A percentile compares a stretch with the other conserved stretches of the same genome.
Evolutionary conservation across 2,888 invertebrate genomes (phyloP).

Genomic region (Pinctada fucata): DNA sequence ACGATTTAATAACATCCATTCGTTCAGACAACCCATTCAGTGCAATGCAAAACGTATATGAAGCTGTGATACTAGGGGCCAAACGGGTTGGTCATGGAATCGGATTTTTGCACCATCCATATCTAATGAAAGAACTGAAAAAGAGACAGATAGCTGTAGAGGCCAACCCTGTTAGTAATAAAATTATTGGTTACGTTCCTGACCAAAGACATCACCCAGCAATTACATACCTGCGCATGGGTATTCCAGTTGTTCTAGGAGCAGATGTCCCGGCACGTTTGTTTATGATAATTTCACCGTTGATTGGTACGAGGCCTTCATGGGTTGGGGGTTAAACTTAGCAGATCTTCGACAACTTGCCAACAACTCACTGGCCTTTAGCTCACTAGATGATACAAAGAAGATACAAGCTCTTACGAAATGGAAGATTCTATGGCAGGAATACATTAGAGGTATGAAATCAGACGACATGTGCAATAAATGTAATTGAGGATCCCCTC

Average conservation of each 20-base stretch:
- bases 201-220: slow-evolving; percentile 50
- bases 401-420: slow-evolving; percentile 33
- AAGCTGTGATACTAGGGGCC: slow-evolving; percentile 43
- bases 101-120: slow-evolving; percentile 45
- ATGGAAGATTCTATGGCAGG: slow-evolving; percentile 35
- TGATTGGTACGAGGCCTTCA: slow-evolving; percentile 51
- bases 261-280: slow-evolving; percentile 43
- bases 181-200: slow-evolving; percentile 45
- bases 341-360: slow-evolving; percentile 43
- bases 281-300: slow-evolving; percentile 48
- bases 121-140: slow-evolving; percentile 43
- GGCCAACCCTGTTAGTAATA: slow-evolving; percentile 47
- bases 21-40: slow-evolving; percentile 40
- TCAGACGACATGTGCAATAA: slow-evolving; percentile 31
- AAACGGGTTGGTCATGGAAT: slow-evolving; percentile 49
- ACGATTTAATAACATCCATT: slow-evolving; percentile 42
- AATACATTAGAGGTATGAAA: slow-evolving; percentile 36
- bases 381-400: slow-evolving; percentile 36
- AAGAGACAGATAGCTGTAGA: slow-evolving; percentile 41
- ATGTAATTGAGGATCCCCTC: slow-evolving; percentile 8
- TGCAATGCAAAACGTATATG: slow-evolving; percentile 42
- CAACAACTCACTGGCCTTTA: slow-evolving; percentile 40
- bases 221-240: slow-evolving; percentile 44
- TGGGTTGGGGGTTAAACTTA: slow-evolving; percentile 45
- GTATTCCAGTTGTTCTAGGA: slow-evolving; percentile 47